phyloP scores from a whole-genome alignment of 2,888 invertebrate species.

The Coleophora deauratella region DNA sequence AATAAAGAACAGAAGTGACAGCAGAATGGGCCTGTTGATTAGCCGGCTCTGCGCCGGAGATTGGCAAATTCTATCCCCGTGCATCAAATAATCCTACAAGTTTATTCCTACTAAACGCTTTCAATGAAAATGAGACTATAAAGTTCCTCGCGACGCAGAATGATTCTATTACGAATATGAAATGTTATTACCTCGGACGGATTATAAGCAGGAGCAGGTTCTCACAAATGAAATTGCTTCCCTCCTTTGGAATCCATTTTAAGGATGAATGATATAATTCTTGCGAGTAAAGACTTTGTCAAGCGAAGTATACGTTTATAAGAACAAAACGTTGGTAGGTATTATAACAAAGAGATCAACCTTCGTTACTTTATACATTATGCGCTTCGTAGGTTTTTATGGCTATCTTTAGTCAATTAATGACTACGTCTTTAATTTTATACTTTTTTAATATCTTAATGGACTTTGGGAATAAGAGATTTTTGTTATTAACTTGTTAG shows the following conservation, averaged over 20 bases:
- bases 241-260: constrained; percentile 71
- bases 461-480: neutral
- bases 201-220: constrained; percentile 73
- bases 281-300: constrained; percentile 67
- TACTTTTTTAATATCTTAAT: neutral
- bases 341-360: constrained; percentile 11
- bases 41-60: constrained; percentile 52
- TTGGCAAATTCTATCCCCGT: constrained; percentile 46
- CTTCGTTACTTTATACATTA: constrained; percentile 11
- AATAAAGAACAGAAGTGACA: constrained; percentile 32
- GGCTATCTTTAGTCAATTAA: neutral
- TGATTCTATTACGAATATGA: constrained; percentile 75
- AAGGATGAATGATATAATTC: constrained; percentile 71
- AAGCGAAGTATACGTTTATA: constrained; percentile 49
- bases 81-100: constrained; percentile 70
- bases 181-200: constrained; percentile 73
- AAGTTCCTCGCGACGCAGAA: constrained; percentile 69
- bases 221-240: constrained; percentile 73
- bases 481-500: too few species aligned
- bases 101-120: constrained; percentile 70
- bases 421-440: neutral
- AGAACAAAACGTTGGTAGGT: constrained; percentile 11
- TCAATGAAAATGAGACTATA: constrained; percentile 74
- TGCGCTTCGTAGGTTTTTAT: constrained; percentile 11
- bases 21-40: constrained; percentile 40